phyloP scores from a whole-genome alignment of 2,888 invertebrate species.

The Volucella inanis region DNA sequence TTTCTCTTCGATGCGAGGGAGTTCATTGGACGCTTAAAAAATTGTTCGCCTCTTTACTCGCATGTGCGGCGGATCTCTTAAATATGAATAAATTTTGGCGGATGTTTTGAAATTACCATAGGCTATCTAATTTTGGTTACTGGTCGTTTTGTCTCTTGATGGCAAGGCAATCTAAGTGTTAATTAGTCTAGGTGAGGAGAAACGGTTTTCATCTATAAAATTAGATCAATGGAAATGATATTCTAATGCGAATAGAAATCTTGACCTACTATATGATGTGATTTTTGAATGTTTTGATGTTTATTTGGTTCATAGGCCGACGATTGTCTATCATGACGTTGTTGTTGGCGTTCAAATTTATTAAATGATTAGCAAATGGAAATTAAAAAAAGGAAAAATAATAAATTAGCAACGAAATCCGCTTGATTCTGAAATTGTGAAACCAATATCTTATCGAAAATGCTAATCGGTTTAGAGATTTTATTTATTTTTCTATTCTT shows the following conservation, averaged over 20 bases:
- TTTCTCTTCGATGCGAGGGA: constrained; percentile 53
- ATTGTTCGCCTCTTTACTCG: constrained; percentile 44
- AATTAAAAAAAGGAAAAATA: no score
- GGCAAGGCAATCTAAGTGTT: constrained; percentile 22
- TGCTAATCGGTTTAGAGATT: no score
- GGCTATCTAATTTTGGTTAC: constrained; percentile 38
- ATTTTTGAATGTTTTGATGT: not conserved
- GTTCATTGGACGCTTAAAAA: constrained; percentile 69
- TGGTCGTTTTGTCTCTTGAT: constrained; percentile 6
- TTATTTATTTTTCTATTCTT: no score
- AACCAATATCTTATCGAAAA: no score
- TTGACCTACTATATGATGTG: constrained; percentile 58
- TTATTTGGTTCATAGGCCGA: not conserved
- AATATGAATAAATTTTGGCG: constrained; percentile 9
- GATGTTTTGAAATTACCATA: constrained; percentile 1
- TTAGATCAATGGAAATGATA: constrained; percentile 32
- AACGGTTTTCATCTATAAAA: constrained; percentile 28
- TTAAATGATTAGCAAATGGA: no score
- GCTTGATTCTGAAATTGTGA: no score
- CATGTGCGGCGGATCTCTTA: constrained; percentile 35
- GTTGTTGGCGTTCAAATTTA: no score
- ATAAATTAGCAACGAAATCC: no score
- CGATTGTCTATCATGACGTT: no score
- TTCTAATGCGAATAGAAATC: constrained; percentile 39
- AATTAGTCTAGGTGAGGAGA: constrained; percentile 9